Base-by-base conservation (phyloP, 2,888 invertebrate genomes). In the Homarus gammarus region DNA sequence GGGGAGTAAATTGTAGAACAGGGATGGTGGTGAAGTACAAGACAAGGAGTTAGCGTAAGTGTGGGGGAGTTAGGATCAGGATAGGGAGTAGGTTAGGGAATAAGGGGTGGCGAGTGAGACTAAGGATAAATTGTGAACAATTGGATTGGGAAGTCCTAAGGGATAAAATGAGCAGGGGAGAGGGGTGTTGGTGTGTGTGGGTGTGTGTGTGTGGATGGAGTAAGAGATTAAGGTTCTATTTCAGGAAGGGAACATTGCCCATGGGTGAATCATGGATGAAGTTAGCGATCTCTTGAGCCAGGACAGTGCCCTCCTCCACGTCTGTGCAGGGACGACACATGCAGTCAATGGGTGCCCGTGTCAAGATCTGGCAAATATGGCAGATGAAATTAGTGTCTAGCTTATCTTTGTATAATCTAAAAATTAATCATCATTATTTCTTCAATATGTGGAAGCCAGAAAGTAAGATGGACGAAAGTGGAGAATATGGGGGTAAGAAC, bases 241-340 rank as follows among this genome's bases (percentile, higher is more conserved):
- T 91, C 12, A 91, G 72, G 79, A 91, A 91, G 15, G 91, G 91
- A 8, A 91, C 89, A 61, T 84, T 83, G 6, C 81, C 91, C 70
- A 90, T 83, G 38, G 91, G 89, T 0, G 86, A 77, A 27, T 91
- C 87, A 1, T 87, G 85, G 51, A 91, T 91, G 85, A 92, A 97
- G 68, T 97, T 97, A 82, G 97, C 97, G 70, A 98, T 96, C 95
- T 98, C 98, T 94, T 98, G 98, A 2, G 98, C 98, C 91, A 98
- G 95, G 73, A 98, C 96, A 2, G 97, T 95, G 93, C 96, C 97
- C 94, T 98, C 97, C 93, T 98, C 98, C 8, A 98, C 96, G 22
- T 96, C 96, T 0, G 97, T 97, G 94, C 98, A 98, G 0, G 98
- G 98, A 56, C 98, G 96, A 93, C 98, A 98, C 98, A 98, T 98